Conservation (phyloP, 2,888 invertebrate genomes). For the Nephrotoma guestfalica region DNA sequence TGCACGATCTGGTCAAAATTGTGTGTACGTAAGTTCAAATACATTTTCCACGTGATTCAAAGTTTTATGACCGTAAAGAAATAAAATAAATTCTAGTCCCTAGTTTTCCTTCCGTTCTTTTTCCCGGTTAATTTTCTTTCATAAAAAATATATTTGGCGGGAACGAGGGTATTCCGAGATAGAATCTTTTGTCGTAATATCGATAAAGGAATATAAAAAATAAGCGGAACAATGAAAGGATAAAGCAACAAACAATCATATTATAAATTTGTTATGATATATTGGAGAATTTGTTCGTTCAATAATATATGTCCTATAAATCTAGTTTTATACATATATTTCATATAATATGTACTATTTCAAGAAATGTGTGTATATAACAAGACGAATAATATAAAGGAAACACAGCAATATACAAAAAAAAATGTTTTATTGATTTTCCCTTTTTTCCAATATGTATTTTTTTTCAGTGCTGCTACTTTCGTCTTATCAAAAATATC, state of each 20-base stretch:
- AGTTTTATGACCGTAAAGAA: background rate
- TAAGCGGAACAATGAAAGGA: background rate
- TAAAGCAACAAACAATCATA: background rate
- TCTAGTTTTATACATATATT: conserved; percentile 1
- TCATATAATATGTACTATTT: background rate
- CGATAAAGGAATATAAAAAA: background rate
- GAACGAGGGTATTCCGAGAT: background rate
- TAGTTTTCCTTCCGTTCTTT: background rate
- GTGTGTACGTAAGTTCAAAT: background rate
- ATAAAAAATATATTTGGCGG: background rate
- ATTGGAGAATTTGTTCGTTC: conserved; percentile 2
- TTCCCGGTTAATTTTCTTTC: background rate
- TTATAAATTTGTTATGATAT: conserved; percentile 3
- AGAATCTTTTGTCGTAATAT: background rate
- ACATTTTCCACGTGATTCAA: background rate
- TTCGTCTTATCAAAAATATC: background rate
- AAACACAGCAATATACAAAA: background rate
- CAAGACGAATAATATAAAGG: background rate
- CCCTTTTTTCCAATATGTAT: background rate
- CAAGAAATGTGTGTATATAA: background rate
- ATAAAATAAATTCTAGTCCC: background rate
- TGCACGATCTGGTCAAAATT: too few relatives aligned
- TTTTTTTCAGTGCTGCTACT: background rate
- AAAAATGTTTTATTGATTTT: background rate
- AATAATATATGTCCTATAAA: conserved; percentile 6